Evolutionary conservation across 2,888 invertebrate genomes (phyloP).

Genomic region (Netelia melanura): DNA sequence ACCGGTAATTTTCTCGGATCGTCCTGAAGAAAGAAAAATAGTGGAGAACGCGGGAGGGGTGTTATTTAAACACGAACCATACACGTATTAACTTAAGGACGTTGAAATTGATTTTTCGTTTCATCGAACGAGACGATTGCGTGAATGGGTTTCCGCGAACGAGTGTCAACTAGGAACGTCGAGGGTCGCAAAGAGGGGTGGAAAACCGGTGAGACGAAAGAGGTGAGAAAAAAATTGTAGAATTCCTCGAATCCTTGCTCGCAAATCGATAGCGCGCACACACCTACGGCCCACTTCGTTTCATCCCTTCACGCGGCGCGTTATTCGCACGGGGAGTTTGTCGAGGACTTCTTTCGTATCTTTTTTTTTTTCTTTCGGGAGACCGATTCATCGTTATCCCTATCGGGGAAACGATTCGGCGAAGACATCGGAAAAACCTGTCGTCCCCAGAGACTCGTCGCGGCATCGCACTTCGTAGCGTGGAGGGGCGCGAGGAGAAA

Average conservation of each 20-base stretch:
- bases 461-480: conserved; percentile 14
- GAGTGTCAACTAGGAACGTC: not conserved
- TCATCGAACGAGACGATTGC: not conserved
- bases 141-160: not conserved
- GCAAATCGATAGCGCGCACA: conserved; percentile 5
- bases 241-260: not conserved
- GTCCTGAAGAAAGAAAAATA: not conserved
- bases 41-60: not conserved
- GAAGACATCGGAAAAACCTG: conserved; percentile 59
- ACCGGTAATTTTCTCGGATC: conserved; percentile 35
- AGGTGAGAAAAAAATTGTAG: not conserved
- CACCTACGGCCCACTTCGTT: not conserved
- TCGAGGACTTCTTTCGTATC: not conserved
- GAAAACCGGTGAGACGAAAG: not conserved
- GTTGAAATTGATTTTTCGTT: not conserved
- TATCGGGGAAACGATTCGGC: conserved; percentile 49
- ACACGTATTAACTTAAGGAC: not conserved
- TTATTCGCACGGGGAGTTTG: conserved; percentile 57
- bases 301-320: not conserved
- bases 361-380: conserved; percentile 12
- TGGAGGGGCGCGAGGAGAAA: too few species aligned
- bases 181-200: not conserved
- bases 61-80: not conserved
- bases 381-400: conserved; percentile 44
- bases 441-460: conserved; percentile 58